phyloP scores from a whole-genome alignment of 2,888 invertebrate species.

The Hypercompe scribonia region DNA sequence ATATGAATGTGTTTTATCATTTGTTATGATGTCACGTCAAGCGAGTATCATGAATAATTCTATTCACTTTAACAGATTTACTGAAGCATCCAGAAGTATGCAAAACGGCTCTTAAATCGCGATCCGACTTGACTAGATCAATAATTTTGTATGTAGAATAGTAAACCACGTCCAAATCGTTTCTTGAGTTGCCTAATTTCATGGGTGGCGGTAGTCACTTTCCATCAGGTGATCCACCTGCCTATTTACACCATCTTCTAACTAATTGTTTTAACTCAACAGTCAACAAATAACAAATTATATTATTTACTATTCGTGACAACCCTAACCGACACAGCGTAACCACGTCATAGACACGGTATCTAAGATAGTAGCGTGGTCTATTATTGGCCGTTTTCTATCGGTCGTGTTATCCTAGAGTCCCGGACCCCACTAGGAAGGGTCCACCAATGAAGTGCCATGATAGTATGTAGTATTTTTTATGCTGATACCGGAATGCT shows the following conservation, averaged over 20 bases:
- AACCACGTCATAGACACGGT: constrained; percentile 3
- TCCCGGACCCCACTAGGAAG: not conserved
- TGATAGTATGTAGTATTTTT: not conserved
- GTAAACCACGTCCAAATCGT: too few species aligned
- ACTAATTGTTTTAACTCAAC: too few species aligned
- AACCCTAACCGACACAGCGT: constrained; percentile 10
- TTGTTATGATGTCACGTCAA: not conserved
- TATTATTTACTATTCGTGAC: not conserved
- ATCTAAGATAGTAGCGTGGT: constrained; percentile 4
- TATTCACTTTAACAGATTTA: not conserved
- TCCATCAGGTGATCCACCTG: too few species aligned
- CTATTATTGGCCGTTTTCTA: constrained; percentile 11
- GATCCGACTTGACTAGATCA: too few species aligned
- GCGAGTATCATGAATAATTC: not conserved
- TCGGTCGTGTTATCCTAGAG: constrained; percentile 14
- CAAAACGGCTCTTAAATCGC: too few species aligned
- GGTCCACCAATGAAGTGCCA: constrained; percentile 9
- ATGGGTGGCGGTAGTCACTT: too few species aligned
- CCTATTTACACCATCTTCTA: too few species aligned
- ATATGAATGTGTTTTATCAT: not conserved
- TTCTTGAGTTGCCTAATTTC: too few species aligned
- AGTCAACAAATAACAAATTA: not conserved
- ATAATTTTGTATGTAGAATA: too few species aligned
- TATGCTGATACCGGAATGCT: not conserved
- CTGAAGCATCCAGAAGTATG: not conserved